Evolutionary conservation across 2,113 vertebrate species (phyloP), one percentile per base, ranked within the genome.

Genomic region (Pterocles gutturalis): DNA sequence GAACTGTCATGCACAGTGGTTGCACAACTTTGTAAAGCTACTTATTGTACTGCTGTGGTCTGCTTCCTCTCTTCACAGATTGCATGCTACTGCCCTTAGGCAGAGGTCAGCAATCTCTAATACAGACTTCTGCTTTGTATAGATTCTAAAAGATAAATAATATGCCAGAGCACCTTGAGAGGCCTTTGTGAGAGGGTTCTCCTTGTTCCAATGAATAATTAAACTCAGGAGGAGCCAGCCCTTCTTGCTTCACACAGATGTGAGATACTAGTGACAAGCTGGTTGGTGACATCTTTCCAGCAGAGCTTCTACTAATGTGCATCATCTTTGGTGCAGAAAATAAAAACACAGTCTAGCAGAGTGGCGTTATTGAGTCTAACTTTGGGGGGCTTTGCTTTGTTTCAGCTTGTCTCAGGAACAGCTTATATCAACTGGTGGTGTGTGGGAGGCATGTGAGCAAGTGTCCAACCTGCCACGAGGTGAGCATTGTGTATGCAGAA

Each of bases 391-490:
- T 75, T 41, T 93, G 43, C 81, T 84, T 64, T 83, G 7, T 92
- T 81, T 84, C 69, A 99, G 99, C 90, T 94, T 99, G 34, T 98
- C 98, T 72, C 99, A 98, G 97, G 98, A 98, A 17, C 99, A 99
- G 97, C 96, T 99, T 69, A 98, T 98, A 41, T 99, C 99, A 26
- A 99, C 98, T 24, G 99, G 99, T 81, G 97, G 98, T 17, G 98
- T 99, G 54, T 99, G 99, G 99, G 98, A 98, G 34, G 98, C 98
- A 1, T 99, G 99, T 60, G 98, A 99, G 55, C 98, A 97, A 36
- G 98, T 99, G 45, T 72, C 94, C 85, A 96, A 57, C 36, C 86
- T 99, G 83, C 99, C 99, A 25, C 98, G 62, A 98, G 99, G 99
- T 99, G 81, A 72, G 97, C 93, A 29, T 49, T 75, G 17, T 46